Conservation (phyloP, 2,797 vertebrate species). For the Dipus sagitta region DNA sequence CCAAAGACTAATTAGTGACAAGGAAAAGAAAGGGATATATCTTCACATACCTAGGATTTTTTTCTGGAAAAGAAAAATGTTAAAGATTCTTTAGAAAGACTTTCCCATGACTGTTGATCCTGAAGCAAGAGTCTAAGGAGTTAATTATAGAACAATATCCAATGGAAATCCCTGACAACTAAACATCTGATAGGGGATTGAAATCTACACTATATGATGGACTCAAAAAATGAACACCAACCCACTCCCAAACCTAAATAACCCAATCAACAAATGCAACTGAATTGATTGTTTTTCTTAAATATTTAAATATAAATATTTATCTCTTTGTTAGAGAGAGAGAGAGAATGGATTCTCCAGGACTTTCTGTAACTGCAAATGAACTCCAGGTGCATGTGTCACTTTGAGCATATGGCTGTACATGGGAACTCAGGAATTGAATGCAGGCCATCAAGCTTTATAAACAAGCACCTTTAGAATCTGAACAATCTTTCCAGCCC, state of each 20-base stretch:
- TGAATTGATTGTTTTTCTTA: too few relatives aligned
- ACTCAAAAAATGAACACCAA: background rate
- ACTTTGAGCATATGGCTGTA: too few relatives aligned
- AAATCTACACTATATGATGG: background rate
- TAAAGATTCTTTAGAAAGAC: conserved; percentile 67
- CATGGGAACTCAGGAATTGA: too few relatives aligned
- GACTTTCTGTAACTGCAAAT: too few relatives aligned
- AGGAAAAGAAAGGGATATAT: conserved; percentile 60
- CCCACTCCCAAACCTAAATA: background rate
- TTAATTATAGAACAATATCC: background rate
- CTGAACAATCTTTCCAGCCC: too few relatives aligned
- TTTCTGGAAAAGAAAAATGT: conserved; percentile 55
- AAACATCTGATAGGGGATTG: background rate
- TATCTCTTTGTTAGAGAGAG: too few relatives aligned
- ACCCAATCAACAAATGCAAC: background rate
- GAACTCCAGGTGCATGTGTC: too few relatives aligned
- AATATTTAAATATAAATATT: too few relatives aligned
- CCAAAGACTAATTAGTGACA: conserved; percentile 73
- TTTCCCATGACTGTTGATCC: background rate
- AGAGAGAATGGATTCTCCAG: too few relatives aligned
- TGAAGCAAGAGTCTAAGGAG: background rate
- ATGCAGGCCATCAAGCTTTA: too few relatives aligned
- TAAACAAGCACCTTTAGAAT: too few relatives aligned
- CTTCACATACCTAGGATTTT: background rate
- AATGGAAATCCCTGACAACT: background rate